Conservation (phyloP, 2,113 vertebrate genomes). For the Poecilia latipinna region DNA sequence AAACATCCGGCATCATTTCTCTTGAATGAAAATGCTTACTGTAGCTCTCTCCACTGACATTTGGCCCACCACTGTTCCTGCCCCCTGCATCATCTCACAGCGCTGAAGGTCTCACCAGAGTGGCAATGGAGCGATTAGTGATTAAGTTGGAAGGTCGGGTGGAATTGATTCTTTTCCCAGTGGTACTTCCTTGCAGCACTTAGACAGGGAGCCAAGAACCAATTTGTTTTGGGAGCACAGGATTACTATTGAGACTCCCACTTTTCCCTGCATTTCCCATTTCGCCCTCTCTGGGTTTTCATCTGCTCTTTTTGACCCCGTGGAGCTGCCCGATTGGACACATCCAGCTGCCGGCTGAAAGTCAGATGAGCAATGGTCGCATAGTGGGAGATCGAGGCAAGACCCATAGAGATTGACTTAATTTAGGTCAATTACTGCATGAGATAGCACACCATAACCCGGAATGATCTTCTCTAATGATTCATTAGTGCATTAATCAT, state of each 20-base stretch:
- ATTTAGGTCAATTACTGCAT: constrained; percentile 69
- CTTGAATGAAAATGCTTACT: constrained; percentile 34
- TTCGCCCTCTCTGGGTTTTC: constrained; percentile 17
- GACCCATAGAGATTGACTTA: constrained; percentile 49
- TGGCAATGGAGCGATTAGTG: constrained; percentile 58
- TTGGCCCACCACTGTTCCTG: constrained; percentile 17
- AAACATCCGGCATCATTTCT: constrained; percentile 12
- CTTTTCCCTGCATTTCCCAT: constrained; percentile 19
- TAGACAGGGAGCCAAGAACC: constrained; percentile 51
- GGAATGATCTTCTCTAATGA: constrained; percentile 59
- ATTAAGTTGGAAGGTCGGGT: constrained; percentile 83
- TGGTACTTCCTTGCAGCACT: constrained; percentile 58
- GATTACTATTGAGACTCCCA: constrained; percentile 54
- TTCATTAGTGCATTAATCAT: constrained; percentile 71
- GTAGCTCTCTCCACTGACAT: constrained; percentile 38
- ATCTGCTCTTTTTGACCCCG: constrained; percentile 21
- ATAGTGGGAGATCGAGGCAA: constrained; percentile 27
- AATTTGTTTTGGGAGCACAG: constrained; percentile 69
- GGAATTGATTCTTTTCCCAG: constrained; percentile 79
- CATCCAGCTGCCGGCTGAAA: constrained; percentile 36
- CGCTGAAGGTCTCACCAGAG: constrained; percentile 62
- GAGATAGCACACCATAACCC: constrained; percentile 49
- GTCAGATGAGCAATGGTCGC: constrained; percentile 38
- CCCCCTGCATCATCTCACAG: constrained; percentile 45
- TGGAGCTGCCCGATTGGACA: constrained; percentile 9